Conservation (phyloP, 1,140 invertebrate genomes). For the Drosophila setifemur region DNA sequence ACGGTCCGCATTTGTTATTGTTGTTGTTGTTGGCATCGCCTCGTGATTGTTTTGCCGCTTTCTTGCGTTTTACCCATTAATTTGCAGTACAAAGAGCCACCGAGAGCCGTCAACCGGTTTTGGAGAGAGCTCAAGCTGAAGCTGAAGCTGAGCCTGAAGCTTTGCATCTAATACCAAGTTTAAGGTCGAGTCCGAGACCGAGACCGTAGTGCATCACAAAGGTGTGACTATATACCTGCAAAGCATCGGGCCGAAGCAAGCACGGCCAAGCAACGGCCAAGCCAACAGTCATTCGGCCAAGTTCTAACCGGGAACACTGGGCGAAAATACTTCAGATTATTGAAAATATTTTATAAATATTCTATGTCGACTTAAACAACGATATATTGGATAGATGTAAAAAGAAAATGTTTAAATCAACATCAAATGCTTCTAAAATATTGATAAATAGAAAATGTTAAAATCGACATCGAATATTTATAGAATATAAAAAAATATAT, state of each 20-base stretch:
- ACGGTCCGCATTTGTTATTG: no score
- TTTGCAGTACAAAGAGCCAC: slow-evolving; percentile 54
- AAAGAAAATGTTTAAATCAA: no score
- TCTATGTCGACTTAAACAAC: no score
- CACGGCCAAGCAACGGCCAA: slow-evolving; percentile 18
- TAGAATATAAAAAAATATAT: no score
- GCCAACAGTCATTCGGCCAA: slow-evolving; percentile 9
- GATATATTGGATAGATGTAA: no score
- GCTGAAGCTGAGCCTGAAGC: slow-evolving; percentile 2
- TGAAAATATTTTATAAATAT: no score
- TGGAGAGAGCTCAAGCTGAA: slow-evolving; percentile 4
- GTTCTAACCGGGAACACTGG: slow-evolving; percentile 18
- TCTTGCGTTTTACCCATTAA: slow-evolving; percentile 60
- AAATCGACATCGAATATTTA: no score
- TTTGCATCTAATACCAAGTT: slow-evolving; percentile 75
- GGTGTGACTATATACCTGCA: slow-evolving; percentile 48
- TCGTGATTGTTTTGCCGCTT: slow-evolving; percentile 60
- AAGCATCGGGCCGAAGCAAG: slow-evolving; percentile 5
- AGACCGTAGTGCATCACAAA: slow-evolving; percentile 56
- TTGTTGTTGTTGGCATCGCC: slow-evolving; percentile 20
- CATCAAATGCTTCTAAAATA: no score
- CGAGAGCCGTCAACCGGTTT: slow-evolving; percentile 55
- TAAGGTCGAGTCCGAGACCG: slow-evolving; percentile 59
- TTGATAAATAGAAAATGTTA: no score
- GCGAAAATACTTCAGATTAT: not conserved